Conservation (phyloP, 2,888 invertebrate species). For the Nymphalis c-album region DNA sequence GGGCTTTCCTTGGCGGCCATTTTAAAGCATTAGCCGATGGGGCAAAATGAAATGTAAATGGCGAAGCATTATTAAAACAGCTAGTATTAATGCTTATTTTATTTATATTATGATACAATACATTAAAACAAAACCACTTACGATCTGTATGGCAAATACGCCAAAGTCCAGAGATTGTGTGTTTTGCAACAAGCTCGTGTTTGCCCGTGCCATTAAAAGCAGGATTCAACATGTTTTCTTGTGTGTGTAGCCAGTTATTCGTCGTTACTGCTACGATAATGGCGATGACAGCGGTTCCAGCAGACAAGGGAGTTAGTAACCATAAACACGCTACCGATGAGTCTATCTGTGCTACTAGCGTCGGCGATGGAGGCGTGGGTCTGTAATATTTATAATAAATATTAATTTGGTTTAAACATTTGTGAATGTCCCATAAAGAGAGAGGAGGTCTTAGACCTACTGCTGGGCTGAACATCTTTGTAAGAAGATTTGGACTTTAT, state of each 20-base stretch:
- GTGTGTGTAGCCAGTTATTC: slow-evolving; percentile 92
- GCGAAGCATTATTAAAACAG: too few relatives aligned
- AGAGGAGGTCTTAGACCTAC: too few relatives aligned
- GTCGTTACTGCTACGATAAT: slow-evolving; percentile 88
- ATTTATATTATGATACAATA: too few relatives aligned
- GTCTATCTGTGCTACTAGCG: slow-evolving; percentile 77
- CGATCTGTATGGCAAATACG: slow-evolving; percentile 89
- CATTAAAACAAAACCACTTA: slow-evolving; percentile 72
- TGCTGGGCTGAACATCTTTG: too few relatives aligned
- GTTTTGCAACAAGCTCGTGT: slow-evolving; percentile 85
- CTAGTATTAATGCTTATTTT: too few relatives aligned
- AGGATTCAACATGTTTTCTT: slow-evolving; percentile 91
- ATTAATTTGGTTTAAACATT: slow-evolving; percentile 1
- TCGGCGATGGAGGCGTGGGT: slow-evolving; percentile 74
- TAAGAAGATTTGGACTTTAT: too few relatives aligned
- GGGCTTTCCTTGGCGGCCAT: too few relatives aligned
- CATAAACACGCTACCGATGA: slow-evolving; percentile 83
- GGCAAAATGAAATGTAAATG: too few relatives aligned
- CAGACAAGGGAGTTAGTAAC: slow-evolving; percentile 84
- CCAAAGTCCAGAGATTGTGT: slow-evolving; percentile 91
- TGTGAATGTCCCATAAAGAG: too few relatives aligned
- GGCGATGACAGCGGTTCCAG: slow-evolving; percentile 86
- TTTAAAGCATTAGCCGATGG: too few relatives aligned
- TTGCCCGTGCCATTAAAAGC: slow-evolving; percentile 89
- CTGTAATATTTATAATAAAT: slow-evolving; percentile 46